These are phyloP conservation scores for Nomada fabriciana DNA, from an alignment of 2,888 invertebrate species.

Conservation along the genomic window DNA sequence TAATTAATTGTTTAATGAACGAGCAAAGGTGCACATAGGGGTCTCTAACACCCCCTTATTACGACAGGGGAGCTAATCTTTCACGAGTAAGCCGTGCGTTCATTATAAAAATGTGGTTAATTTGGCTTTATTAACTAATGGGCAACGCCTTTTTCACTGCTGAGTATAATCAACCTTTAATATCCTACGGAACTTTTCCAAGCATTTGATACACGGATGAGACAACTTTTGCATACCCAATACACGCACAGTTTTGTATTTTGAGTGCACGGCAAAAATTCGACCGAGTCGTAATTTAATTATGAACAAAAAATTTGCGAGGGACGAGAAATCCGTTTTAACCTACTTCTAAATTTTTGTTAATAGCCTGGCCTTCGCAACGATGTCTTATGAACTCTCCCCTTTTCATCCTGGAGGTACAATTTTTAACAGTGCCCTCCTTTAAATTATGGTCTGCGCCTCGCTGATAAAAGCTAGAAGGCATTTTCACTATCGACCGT, in stretches of 20 bases:
- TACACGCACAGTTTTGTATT: slow-evolving; percentile 10
- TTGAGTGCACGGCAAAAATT: background rate
- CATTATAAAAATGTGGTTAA: slow-evolving; percentile 25
- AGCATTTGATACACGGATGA: no score
- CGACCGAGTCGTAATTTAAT: slow-evolving; percentile 8
- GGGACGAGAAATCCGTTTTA: slow-evolving; percentile 13
- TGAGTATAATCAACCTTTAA: background rate
- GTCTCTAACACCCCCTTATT: slow-evolving; percentile 2
- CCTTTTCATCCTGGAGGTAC: slow-evolving; percentile 6
- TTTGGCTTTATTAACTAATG: slow-evolving; percentile 42
- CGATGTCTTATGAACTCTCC: slow-evolving; percentile 43
- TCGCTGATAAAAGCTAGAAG: slow-evolving; percentile 62
- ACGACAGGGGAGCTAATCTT: slow-evolving; percentile 13
- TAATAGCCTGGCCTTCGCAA: slow-evolving; percentile 44
- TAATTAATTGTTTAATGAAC: slow-evolving; percentile 25
- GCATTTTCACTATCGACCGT: slow-evolving; percentile 62
- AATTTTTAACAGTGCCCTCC: slow-evolving; percentile 59
- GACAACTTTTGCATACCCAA: background rate
- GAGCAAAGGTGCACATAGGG: background rate
- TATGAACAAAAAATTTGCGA: slow-evolving; percentile 13
- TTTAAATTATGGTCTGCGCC: slow-evolving; percentile 65
- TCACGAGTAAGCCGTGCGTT: slow-evolving; percentile 14
- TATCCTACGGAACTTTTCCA: background rate
- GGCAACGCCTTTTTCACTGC: background rate
- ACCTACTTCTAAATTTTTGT: slow-evolving; percentile 48